Base-by-base conservation (phyloP, 1,140 invertebrate genomes). In the Oryctes rhinoceros region DNA sequence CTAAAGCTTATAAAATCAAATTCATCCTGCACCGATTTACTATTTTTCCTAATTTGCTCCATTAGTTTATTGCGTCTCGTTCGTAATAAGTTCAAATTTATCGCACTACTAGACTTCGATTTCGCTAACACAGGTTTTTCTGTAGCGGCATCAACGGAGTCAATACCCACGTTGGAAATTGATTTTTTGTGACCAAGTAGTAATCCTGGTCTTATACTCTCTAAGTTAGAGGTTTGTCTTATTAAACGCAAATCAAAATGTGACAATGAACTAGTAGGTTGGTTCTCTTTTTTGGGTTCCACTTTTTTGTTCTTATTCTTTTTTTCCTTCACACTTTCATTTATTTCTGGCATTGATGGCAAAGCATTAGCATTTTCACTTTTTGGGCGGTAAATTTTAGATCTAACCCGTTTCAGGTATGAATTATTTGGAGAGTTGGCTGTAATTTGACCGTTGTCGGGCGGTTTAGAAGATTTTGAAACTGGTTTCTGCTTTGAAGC, bases 41-140 rank as follows among this genome's bases (percentile, higher is more conserved):
- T 67, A 44, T 81, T 81, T 35, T 71, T 78, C 10, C 76, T 74
- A 3, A 81, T 80, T 49, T 83, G 81, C 71, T 85, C 84, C 79
- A 84, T 79, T 5, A 83, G 49, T 80, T 86, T 85, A 30, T 84
- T 85, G 13, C 85, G 82, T 15, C 86, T 79, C 7, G 82, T 84
- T 53, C 87, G 80, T 67, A 86, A 59, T 79, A 85, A 77, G 67
- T 83, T 87, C 77, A 88, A 83, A 81, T 88, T 88, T 24, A 88
- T 88, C 0, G 87, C 84, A 82, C 87, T 88, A 79, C 86, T 87
- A 20, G 86, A 87, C 81, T 88, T 87, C 3, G 87, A 85, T 79
- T 88, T 88, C 11, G 83, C 84, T 48, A 88, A 80, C 47, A 84
- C 71, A 1, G 87, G 86, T 78, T 85, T 85, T 30, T 85, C 83